Percentiles rank a stretch among this genome's conserved stretches.
phyloP scores from a whole-genome alignment of 1,140 invertebrate genomes.

The Heterodera carotae region DNA sequence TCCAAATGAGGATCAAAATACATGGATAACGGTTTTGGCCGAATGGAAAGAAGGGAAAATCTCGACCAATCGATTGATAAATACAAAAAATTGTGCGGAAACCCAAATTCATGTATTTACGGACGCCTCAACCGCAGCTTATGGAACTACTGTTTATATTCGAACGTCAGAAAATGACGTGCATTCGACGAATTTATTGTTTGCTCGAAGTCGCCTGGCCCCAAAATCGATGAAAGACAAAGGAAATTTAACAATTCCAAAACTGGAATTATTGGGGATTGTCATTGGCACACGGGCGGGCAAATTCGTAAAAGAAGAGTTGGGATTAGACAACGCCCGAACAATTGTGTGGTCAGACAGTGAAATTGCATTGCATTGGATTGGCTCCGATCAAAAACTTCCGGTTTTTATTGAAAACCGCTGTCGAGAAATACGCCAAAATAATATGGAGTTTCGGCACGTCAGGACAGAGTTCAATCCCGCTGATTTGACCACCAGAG shows the following conservation, averaged over 20 bases:
- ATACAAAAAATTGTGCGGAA: neutral
- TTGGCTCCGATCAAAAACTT: neutral
- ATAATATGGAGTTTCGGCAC: neutral
- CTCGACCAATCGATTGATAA: neutral
- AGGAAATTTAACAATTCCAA: neutral
- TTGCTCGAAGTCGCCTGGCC: constrained; percentile 2
- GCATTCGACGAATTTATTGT: neutral
- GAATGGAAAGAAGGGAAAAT: no score
- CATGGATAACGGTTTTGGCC: no score
- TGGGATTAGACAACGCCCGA: neutral
- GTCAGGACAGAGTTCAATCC: neutral
- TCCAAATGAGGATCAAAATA: no score
- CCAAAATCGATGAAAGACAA: neutral
- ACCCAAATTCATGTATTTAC: constrained; percentile 1
- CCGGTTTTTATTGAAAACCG: constrained; percentile 1
- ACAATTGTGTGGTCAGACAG: constrained; percentile 4
- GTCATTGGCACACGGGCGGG: constrained; percentile 1
- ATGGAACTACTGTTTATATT: neutral
- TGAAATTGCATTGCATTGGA: constrained; percentile 12
- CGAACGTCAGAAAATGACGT: neutral
- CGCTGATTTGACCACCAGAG: neutral
- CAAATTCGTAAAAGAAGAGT: neutral
- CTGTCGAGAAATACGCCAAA: neutral
- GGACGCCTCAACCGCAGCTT: neutral
- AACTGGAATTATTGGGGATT: constrained; percentile 12